Evolutionary conservation across 2,797 vertebrate species (phyloP).

Genomic region (Thunnus albacares): DNA sequence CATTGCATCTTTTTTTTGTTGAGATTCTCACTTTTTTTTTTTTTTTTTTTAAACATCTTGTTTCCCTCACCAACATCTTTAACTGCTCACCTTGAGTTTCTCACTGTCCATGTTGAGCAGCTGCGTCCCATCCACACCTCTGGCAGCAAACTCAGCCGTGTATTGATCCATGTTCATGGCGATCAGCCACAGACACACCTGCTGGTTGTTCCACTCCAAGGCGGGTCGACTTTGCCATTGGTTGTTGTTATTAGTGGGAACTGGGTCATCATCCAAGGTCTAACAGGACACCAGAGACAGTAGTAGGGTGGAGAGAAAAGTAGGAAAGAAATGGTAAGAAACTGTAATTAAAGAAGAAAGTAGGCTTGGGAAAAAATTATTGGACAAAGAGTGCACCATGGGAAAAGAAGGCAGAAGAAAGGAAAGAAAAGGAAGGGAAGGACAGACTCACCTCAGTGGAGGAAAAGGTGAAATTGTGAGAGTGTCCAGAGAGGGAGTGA

Average conservation of each 20-base stretch:
- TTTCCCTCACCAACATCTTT: not conserved
- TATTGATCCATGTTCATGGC: conserved; percentile 93
- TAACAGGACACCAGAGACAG: conserved; percentile 60
- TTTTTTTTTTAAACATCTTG: not conserved
- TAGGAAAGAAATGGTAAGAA: conserved; percentile 10
- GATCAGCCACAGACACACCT: conserved; percentile 91
- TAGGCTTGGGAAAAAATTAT: not conserved
- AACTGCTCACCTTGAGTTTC: conserved; percentile 88
- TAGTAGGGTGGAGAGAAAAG: not conserved
- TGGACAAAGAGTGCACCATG: not conserved
- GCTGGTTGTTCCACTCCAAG: conserved; percentile 90
- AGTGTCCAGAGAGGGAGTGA: conserved; percentile 89
- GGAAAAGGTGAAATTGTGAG: conserved; percentile 92
- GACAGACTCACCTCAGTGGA: conserved; percentile 92
- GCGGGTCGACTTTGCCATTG: conserved; percentile 89
- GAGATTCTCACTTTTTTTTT: not conserved
- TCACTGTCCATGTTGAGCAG: conserved; percentile 89
- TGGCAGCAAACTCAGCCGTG: conserved; percentile 85
- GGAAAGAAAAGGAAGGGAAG: conserved; percentile 69
- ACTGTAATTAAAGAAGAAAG: conserved; percentile 24
- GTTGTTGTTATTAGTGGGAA: conserved; percentile 87
- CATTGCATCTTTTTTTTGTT: no score
- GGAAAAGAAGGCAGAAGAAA: conserved; percentile 37
- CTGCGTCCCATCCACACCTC: conserved; percentile 88
- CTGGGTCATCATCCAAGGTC: conserved; percentile 88